Base-by-base conservation (phyloP, 2,113 vertebrate species). In the Corythornis cristatus region DNA sequence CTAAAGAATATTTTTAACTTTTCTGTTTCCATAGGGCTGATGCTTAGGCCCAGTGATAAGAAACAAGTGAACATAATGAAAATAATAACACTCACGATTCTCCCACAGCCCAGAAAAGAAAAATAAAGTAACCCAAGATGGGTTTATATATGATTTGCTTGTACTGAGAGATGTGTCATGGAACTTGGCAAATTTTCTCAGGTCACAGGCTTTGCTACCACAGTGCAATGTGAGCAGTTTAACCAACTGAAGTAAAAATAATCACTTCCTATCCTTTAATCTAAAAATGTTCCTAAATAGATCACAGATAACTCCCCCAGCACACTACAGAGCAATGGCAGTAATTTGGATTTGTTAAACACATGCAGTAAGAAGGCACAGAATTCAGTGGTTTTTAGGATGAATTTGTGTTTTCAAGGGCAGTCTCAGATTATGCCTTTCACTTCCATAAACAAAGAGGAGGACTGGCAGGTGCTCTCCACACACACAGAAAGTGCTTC, bases 131-230 rank as follows among this genome's bases (percentile, higher is more conserved):
- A 95, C 54, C 22, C 54, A 80, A 94, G 42, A 89, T 58, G 50
- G 33, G 58, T 50, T 89, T 93, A 86, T 73, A 78, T 89, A 73
- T 62, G 29, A 85, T 76, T 90, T 90, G 22, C 71, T 93, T 89
- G 77, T 58, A 81, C 48, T 80, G 57, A 94, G 46, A 91, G 53
- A 93, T 57, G 25, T 96, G 92, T 95, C 92, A 93, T 91, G 94
- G 93, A 95, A 96, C 75, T 95, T 95, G 84, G 94, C 96, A 95
- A 79, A 82, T 42, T 89, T 85, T 92, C 84, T 71, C 33, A 73
- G 84, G 92, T 94, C 89, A 91, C 33, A 77, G 71, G 56, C 20
- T 91, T 87, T 80, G 74, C 72, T 87, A 83, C 77, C 81, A 66
- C 40, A 56, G 16, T 65, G 46, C 62, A 80, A 75, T 33, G 37